Base-by-base conservation (phyloP, 2,888 invertebrate genomes). In the Scrobipalpa atriplicella region DNA sequence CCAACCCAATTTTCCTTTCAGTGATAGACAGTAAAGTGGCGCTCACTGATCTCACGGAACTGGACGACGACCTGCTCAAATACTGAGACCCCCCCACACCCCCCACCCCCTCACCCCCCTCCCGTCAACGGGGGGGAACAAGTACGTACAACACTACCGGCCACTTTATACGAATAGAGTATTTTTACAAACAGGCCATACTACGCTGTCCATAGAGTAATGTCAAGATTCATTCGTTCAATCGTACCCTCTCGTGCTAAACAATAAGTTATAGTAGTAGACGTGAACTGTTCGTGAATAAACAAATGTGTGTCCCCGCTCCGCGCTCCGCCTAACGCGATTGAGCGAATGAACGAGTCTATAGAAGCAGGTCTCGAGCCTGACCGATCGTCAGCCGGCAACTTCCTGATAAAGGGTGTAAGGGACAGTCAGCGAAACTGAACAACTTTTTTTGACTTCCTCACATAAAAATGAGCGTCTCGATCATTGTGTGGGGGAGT, bases 11-110 rank as follows among this genome's bases (percentile, higher is more conserved):
- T 21, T 65, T 66, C 19, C 51, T 86, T 84, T 2, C 87, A 91
- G 92, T 79, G 91, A 92, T 90, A 88, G 92, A 90, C 91, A 90
- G 89, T 92, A 92, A 92, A 79, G 71, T 85, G 77, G 87, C 89
- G 82, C 90, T 92, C 78, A 82, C 89, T 65, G 89, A 90, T 66
- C 78, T 89, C 79, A 82, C 89, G 67, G 89, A 89, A 66, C 77
- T 89, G 68, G 89, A 88, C 74, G 89, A 90, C 71, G 87, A 90
- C 67, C 77, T 87, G 76, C 81, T 89, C 79, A 90, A 91, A 79
- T 91, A 90, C 79, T 92, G 85, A 89, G 76, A 68, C 62, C 66
- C 52, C 51, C 67, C n/a, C 58, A 63, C 65, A 43, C 69, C 52
- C 65, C 69, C 10, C 10, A 10, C 19, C 54, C 54, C 54, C 54